phyloP scores from a whole-genome alignment of 2,113 vertebrate species.

The Delphinapterus leucas region DNA sequence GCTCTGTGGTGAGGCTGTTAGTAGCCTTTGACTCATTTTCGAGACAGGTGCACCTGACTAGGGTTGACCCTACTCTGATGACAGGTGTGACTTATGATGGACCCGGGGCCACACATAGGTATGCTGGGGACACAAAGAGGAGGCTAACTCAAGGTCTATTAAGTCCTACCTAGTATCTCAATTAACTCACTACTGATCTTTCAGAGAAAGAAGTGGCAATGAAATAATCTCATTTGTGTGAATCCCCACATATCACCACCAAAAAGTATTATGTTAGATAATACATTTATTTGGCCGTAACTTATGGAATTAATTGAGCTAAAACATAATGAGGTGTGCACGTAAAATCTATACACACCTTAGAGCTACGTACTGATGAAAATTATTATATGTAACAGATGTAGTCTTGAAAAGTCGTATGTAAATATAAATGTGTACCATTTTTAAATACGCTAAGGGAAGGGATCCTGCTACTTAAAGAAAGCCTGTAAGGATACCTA shows the following conservation, averaged over 20 bases:
- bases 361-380: not conserved
- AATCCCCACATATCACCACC: not conserved
- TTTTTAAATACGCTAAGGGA: not conserved
- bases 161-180: not conserved
- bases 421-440: not conserved
- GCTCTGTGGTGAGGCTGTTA: not conserved
- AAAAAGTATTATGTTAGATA: not conserved
- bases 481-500: not conserved
- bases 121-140: not conserved
- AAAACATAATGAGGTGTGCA: not conserved
- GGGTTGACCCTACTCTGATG: not conserved
- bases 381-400: not conserved
- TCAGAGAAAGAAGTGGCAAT: not conserved
- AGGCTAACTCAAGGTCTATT: not conserved
- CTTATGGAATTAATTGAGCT: not conserved
- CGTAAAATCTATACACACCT: not conserved
- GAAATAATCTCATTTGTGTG: not conserved
- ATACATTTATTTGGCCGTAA: not conserved
- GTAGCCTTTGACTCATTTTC: not conserved
- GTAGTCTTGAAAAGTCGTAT: not conserved
- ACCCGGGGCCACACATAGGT: not conserved
- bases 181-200: not conserved
- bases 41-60: not conserved
- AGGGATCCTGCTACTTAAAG: not conserved
- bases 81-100: no score